A percentile compares a stretch with the other conserved stretches of the same genome.
These are phyloP conservation scores for Phengaris arion DNA, from an alignment of 2,888 invertebrate species.

Conservation along the genomic window DNA sequence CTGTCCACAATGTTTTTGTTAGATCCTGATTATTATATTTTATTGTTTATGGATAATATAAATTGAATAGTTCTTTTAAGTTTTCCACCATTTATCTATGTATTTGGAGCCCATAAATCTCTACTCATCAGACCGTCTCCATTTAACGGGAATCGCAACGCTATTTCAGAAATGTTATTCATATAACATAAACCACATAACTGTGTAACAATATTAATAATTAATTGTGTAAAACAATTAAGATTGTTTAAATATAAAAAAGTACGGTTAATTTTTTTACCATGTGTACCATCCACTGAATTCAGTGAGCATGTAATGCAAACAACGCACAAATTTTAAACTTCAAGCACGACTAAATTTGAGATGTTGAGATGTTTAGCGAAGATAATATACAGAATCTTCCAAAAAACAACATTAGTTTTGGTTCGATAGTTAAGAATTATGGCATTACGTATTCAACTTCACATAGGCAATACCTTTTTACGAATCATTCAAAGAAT, in stretches of 20 bases:
- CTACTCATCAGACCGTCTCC: slow-evolving; percentile 24
- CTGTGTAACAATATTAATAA: slow-evolving; percentile 9
- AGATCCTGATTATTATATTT: not conserved
- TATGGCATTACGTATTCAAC: slow-evolving; percentile 27
- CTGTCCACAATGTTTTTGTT: not conserved
- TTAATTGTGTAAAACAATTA: slow-evolving; percentile 23
- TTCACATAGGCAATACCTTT: slow-evolving; percentile 30
- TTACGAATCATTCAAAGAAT: slow-evolving; percentile 52
- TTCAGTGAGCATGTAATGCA: not conserved
- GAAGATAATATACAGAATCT: slow-evolving; percentile 18
- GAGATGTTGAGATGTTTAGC: not conserved
- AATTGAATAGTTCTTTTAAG: not conserved
- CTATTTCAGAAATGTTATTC: slow-evolving; percentile 15
- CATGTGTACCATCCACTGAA: not conserved
- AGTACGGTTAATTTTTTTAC: not conserved
- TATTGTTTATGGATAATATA: not conserved
- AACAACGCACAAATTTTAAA: not conserved
- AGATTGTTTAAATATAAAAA: not conserved
- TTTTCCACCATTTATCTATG: not conserved
- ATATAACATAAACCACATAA: slow-evolving; percentile 22
- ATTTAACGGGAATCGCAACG: slow-evolving; percentile 18
- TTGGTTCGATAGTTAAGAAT: slow-evolving; percentile 29
- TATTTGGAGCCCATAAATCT: slow-evolving; percentile 10
- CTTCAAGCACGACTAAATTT: not conserved
- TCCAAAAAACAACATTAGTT: slow-evolving; percentile 25